Evolutionary conservation across 2,888 invertebrate species (phyloP), one percentile per base, ranked within the genome.

Genomic region (Tiliacea aurago): DNA sequence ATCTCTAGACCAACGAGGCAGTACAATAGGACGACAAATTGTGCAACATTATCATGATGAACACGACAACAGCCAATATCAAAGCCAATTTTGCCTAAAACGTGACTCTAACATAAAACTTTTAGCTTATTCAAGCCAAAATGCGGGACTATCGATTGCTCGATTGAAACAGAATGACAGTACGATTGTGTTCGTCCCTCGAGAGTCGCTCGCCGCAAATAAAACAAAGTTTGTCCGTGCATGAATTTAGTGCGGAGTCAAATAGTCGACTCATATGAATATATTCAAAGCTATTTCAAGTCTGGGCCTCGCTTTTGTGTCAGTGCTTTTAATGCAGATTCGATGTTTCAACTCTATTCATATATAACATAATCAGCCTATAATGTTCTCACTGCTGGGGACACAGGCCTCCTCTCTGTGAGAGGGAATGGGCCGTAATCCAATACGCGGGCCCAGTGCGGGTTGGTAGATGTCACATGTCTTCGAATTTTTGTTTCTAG

Each of bases 131-230:
- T 51, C 67, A 1, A 66, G 43, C 64, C n/a, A 56, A 61, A 80
- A 61, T 71, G 59, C 62, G 43, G 64, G 33, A 63, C 23, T 68
- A 80, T 80, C 67, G 80, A 80, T 80, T 83, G 59, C 61, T 73
- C 56, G 37, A 84, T 84, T 80, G 80, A 81, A 84, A 81, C 71
- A 81, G 68, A 81, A 84, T 81, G 81, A 63, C 70, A 76, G 66
- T 63, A 37, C 56, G 77, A 84, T 67, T 56, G 69, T 67, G 61
- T 49, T 47, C 55, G 58, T 71, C 82, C 82, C 77, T 58, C n/a
- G 76, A 81, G 81, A 62, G 37, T 23, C 53, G 69, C 68, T 66
- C 58, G 66, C 84, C 76, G 47, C 81, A 81, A 81, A 81, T 81
- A 80, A 81, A 81, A 81, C 71, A 81, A 81, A 81, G 65, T 81